Percentiles rank a stretch among this genome's conserved stretches.
Evolutionary conservation across 2,797 vertebrate species (phyloP).

Genomic region (Enteromius unitaeniatus): DNA sequence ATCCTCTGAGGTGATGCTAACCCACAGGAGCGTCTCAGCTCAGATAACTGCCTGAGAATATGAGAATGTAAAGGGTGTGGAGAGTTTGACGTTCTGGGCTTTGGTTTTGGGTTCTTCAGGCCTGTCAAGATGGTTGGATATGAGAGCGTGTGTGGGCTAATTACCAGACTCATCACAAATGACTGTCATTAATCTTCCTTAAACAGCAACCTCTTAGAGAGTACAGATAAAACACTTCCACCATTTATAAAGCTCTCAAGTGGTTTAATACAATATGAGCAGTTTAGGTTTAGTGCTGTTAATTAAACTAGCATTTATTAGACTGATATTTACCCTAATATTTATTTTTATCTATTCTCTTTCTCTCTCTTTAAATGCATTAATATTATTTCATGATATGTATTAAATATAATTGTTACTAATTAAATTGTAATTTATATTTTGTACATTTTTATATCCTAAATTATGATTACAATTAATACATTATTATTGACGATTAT

Average conservation of each 20-base stretch:
- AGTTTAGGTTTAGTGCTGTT: background rate
- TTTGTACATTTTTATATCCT: no score
- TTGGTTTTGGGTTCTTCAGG: slow-evolving; percentile 2
- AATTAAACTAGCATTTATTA: slow-evolving; percentile 17
- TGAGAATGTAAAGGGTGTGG: slow-evolving; percentile 2
- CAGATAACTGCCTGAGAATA: background rate
- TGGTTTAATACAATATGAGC: background rate
- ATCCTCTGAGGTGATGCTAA: background rate
- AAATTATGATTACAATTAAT: no score
- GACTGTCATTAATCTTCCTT: slow-evolving; percentile 37
- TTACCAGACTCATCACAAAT: slow-evolving; percentile 43
- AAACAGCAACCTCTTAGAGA: slow-evolving; percentile 7
- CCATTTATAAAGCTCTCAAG: slow-evolving; percentile 6
- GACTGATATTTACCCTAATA: no score
- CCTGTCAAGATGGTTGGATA: slow-evolving; percentile 38
- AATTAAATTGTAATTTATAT: no score
- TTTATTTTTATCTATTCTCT: no score
- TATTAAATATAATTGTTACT: no score
- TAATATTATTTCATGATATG: no score
- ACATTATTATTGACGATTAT: background rate
- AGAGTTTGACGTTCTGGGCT: slow-evolving; percentile 15
- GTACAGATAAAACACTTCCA: slow-evolving; percentile 10
- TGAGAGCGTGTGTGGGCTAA: slow-evolving; percentile 15
- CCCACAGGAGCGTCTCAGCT: background rate
- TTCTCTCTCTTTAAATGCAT: no score